phyloP scores from a whole-genome alignment of 2,797 vertebrate species.

The Crenichthys baileyi region DNA sequence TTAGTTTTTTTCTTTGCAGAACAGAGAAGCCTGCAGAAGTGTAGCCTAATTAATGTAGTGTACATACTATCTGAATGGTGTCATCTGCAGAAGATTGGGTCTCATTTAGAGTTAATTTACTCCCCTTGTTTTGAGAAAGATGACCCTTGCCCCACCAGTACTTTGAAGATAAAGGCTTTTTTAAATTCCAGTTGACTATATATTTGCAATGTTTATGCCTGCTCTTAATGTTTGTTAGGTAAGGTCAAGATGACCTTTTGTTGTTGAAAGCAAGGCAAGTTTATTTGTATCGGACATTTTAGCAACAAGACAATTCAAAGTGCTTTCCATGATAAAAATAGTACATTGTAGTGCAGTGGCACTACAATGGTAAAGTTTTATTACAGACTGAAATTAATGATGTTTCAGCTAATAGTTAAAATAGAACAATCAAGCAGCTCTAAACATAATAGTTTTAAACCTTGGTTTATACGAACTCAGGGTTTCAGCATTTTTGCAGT shows the following conservation, averaged over 20 bases:
- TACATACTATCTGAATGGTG: slow-evolving; percentile 26
- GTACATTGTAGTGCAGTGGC: no score
- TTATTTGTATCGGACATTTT: background rate
- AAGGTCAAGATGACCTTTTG: no score
- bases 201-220: background rate
- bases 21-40: background rate
- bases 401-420: no score
- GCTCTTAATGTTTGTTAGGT: background rate
- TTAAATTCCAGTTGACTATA: no score
- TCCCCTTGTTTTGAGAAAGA: slow-evolving; percentile 41
- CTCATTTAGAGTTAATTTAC: slow-evolving; percentile 61
- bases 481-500: no score
- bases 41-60: slow-evolving; percentile 20
- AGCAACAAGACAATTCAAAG: no score
- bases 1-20: background rate
- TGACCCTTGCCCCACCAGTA: slow-evolving; percentile 1
- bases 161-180: background rate
- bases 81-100: slow-evolving; percentile 38
- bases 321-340: no score
- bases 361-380: no score
- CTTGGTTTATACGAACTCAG: no score
- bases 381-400: no score
- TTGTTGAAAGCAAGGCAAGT: background rate
- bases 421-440: no score
- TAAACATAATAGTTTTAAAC: no score